Evolutionary conservation across 2,888 invertebrate genomes (phyloP).

Genomic region (Cerceris ruficornis): DNA sequence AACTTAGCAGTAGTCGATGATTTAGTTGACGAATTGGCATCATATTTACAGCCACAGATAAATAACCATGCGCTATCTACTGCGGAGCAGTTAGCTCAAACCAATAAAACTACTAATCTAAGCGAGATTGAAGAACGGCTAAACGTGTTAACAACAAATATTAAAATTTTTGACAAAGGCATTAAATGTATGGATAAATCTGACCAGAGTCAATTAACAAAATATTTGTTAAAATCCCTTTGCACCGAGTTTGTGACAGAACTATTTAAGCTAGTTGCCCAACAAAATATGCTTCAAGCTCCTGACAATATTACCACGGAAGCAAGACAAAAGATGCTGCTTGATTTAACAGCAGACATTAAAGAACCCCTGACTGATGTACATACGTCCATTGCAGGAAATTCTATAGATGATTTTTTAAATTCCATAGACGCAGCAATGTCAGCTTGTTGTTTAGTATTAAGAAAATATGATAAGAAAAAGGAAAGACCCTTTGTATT

Average conservation of each 20-base stretch:
- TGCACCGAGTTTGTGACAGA: constrained; percentile 92
- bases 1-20: constrained; percentile 87
- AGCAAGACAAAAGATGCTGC: constrained; percentile 86
- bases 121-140: constrained; percentile 88
- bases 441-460: constrained; percentile 88
- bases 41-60: constrained; percentile 87
- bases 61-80: constrained; percentile 87
- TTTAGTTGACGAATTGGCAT: constrained; percentile 87
- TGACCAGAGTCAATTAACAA: constrained; percentile 87
- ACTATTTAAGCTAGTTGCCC: constrained; percentile 90
- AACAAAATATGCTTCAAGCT: constrained; percentile 84
- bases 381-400: constrained; percentile 87
- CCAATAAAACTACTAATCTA: constrained; percentile 82
- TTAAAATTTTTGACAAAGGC: constrained; percentile 91
- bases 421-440: constrained; percentile 88
- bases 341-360: constrained; percentile 87
- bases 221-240: constrained; percentile 92
- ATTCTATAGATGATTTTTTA: constrained; percentile 91
- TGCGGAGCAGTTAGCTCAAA: constrained; percentile 89
- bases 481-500: constrained; percentile 90
- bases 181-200: constrained; percentile 85
- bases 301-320: constrained; percentile 86
- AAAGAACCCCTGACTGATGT: constrained; percentile 86
- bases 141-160: constrained; percentile 88
- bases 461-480: constrained; percentile 95